Evolutionary conservation across 1,140 invertebrate genomes (phyloP), one percentile per base, ranked within the genome.

Genomic region (Cotesia chilonis): DNA sequence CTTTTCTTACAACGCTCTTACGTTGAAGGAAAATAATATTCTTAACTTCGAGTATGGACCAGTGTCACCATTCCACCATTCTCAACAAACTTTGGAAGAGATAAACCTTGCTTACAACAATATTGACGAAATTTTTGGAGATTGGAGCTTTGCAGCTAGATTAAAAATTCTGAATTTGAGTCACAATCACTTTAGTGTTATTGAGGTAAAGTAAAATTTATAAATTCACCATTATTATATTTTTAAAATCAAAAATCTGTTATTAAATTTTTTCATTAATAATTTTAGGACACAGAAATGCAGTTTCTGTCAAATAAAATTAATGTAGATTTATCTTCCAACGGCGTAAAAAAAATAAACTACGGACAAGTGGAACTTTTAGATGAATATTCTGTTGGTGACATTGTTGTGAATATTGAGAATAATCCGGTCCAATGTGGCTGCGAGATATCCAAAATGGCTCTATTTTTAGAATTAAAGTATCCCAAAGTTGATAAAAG

Each of bases 391-490:
- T 82, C 85, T 10, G 82, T 80, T 2, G 80, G 0, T 47, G 10
- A 7, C 6, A 6, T 74, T 3, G 76, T 80, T 5, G 66, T 89
- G 5, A 75, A 80, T 4, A 82, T 94, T 0, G 83, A 89, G 14
- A 78, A 84, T 3, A 94, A 94, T 84, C 91, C 90, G 0, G 92
- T 90, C 87, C 59, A 59, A 2, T 94, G 93, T 79, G 86, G 89
- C 38, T 94, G 41, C 5, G 41, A 47, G 4, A 9, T 47, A 7
- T 47, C 6, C 5, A 47, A 47, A 47, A 47, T 47, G 41, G 10
- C 6, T 5, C 6, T 47, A 47, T 47, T 9, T 47, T 47, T 47
- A 47, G 5, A 47, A 47, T 2, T 9, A 0, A 47, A 47, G 2
- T 47, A 47, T 47, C 6, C 6, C 1, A 10, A 47, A 9, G 7